Evolutionary conservation across 2,888 invertebrate species (phyloP), one percentile per base, ranked within the genome.

Genomic region (Buathra laborator): DNA sequence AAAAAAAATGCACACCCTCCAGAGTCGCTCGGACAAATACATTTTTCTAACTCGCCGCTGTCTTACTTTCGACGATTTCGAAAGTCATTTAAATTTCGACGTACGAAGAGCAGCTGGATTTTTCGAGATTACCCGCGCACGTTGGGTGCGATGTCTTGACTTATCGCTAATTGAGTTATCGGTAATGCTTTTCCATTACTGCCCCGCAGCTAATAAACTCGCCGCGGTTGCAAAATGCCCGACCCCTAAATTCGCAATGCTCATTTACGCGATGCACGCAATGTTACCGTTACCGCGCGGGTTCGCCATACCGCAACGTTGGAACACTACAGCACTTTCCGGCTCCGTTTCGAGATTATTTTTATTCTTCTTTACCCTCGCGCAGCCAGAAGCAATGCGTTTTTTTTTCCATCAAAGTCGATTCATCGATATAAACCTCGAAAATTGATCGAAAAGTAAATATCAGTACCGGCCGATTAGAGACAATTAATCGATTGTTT

Each of bases 91-190:
- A 1, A 29, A 32, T 32, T 14, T 6, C 59, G 6, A 9, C 0
- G 5, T 62, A 32, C 29, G 48, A 32, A 10, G 19, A 62, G 59
- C 59, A 62, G 59, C 29, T 62, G 59, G 29, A 32, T 62, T 24
- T 66, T 48, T n/a, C 24, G 66, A 53, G 46, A 46, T 76, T 70
- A 84, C 80, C 66, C 53, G 16, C 10, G 24, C 59, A 44, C 64
- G 62, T 70, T 81, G 62, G 51, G 44, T 51, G 66, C 67, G 62
- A 51, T 32, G 66, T 46, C 46, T 74, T 85, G 85, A 85, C 82
- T 85, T 85, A 79, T 76, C 76, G 85, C 76, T 85, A 85, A 85
- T 85, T 85, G 85, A 85, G 85, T 85, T 82, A 85, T 85, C 85
- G 76, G 79, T 76, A 82, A 82, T 82, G 79, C 67, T 76, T 76